These are phyloP conservation scores for Neelides sp. DNA, from an alignment of 1,140 invertebrate species.

Conservation along the genomic window DNA sequence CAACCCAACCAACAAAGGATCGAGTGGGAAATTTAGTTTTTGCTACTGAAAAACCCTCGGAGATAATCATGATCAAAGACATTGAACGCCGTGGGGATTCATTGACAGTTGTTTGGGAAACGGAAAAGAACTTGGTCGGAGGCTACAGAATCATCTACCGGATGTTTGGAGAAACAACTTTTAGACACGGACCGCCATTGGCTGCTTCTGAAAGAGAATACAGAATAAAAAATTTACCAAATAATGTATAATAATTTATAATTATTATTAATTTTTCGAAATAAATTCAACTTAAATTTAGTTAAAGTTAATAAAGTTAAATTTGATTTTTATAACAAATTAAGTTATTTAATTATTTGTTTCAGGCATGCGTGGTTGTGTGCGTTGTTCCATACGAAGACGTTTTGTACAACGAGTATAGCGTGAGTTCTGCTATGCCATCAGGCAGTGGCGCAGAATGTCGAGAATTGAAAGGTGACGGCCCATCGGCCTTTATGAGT, in stretches of 20 bases:
- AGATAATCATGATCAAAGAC: constrained; percentile 64
- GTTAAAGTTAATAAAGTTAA: constrained; percentile 7
- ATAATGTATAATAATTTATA: constrained; percentile 53
- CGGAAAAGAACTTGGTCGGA: constrained; percentile 35
- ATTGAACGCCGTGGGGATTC: constrained; percentile 73
- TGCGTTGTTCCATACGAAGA: constrained; percentile 82
- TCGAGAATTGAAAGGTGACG: constrained; percentile 60
- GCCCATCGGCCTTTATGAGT: constrained; percentile 46
- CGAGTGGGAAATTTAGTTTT: constrained; percentile 24
- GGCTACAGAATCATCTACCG: constrained; percentile 80
- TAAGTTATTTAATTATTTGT: constrained; percentile 23
- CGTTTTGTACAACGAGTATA: constrained; percentile 31
- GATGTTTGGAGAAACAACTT: constrained; percentile 75
- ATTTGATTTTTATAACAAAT: constrained; percentile 16
- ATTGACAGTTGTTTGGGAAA: constrained; percentile 74
- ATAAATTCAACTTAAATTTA: constrained; percentile 5
- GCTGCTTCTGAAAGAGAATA: constrained; percentile 77
- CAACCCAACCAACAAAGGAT: constrained; percentile 7
- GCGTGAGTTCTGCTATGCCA: constrained; percentile 22
- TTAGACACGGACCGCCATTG: constrained; percentile 73
- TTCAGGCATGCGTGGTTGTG: constrained; percentile 77
- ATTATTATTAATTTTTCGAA: neutral
- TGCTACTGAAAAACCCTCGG: constrained; percentile 42
- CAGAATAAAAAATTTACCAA: constrained; percentile 79
- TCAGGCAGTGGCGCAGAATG: constrained; percentile 60